A percentile compares a stretch with the other conserved stretches of the same genome.
Conservation (phyloP, 2,113 vertebrate genomes). For the Megaceryle torquata region DNA sequence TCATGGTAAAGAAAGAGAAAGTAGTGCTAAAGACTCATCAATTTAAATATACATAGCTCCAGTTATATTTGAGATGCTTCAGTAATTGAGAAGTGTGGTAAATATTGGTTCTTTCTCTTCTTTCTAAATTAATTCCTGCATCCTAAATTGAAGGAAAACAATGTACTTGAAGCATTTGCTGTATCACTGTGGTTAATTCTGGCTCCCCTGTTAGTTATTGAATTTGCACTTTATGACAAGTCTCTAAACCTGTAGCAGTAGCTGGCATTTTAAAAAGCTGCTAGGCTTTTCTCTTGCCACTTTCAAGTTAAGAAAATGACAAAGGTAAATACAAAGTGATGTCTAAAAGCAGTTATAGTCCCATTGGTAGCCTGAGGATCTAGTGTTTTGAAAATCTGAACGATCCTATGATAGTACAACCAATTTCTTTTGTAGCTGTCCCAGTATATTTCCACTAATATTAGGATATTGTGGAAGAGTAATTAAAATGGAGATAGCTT, state of each 20-base stretch:
- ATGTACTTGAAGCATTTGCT: background rate
- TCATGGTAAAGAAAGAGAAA: background rate
- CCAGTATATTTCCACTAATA: background rate
- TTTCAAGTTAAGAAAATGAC: background rate
- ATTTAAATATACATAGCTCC: background rate
- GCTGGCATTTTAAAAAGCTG: background rate
- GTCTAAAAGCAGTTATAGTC: background rate
- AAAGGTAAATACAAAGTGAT: background rate
- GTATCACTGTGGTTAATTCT: background rate
- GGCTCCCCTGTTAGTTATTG: rapidly evolving
- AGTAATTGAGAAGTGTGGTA: background rate
- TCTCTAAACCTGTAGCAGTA: background rate
- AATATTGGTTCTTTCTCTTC: background rate
- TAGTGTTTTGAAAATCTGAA: background rate
- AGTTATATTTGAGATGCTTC: background rate
- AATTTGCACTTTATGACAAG: background rate
- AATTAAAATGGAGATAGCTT: background rate
- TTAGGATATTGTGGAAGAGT: background rate
- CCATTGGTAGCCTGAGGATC: background rate
- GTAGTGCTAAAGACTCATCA: background rate
- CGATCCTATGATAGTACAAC: background rate
- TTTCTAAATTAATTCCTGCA: background rate
- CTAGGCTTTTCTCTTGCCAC: background rate
- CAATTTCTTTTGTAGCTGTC: background rate
- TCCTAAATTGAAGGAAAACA: background rate